These are phyloP conservation scores for Regulus satrapa DNA, from an alignment of 2,113 vertebrate genomes.

Conservation along the genomic window DNA sequence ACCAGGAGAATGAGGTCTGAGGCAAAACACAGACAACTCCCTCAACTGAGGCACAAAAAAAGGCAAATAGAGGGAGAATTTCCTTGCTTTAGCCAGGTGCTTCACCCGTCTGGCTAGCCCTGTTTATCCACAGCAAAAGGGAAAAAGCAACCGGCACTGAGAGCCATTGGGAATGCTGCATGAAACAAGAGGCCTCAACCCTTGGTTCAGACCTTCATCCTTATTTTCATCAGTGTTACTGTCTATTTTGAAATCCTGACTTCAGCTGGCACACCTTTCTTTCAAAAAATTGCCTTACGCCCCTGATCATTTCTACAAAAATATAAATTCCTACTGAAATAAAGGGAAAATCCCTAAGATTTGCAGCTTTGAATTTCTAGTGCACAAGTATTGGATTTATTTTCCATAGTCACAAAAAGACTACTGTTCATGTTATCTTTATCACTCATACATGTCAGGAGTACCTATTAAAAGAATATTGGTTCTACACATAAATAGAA, in stretches of 20 bases:
- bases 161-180: accelerated
- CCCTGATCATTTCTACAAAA: neutral
- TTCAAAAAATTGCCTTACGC: neutral
- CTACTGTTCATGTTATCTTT: neutral
- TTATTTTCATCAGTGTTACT: neutral
- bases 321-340: neutral
- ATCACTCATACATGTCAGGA: neutral
- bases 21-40: neutral
- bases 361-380: neutral
- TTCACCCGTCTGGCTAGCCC: neutral
- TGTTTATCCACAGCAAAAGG: neutral
- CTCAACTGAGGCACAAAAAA: neutral
- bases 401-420: neutral
- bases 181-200: neutral
- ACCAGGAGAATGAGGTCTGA: neutral
- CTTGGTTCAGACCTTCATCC: neutral
- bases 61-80: neutral
- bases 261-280: neutral
- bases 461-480: neutral
- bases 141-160: neutral
- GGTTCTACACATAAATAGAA: neutral
- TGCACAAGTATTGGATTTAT: neutral
- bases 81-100: neutral
- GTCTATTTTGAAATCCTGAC: neutral
- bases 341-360: neutral